phyloP scores from a whole-genome alignment of 2,888 invertebrate genomes.

The Conomelus anceps region DNA sequence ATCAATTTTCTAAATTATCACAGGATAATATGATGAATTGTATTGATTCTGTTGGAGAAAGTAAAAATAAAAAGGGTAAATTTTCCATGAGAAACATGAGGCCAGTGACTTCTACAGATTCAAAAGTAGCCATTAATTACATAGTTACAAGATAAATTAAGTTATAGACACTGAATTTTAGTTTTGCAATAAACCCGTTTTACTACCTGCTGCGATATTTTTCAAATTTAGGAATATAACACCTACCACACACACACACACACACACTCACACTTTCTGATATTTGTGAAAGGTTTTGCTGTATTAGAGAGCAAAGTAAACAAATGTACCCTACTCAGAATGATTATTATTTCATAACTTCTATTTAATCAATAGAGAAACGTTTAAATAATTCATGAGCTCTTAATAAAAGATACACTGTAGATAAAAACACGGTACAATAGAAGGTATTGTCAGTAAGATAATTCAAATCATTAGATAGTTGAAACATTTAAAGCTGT shows the following conservation, averaged over 20 bases:
- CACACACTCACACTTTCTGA: background rate
- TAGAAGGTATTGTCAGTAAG: too few relatives aligned
- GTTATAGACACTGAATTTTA: background rate
- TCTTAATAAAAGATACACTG: background rate
- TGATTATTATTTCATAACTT: too few relatives aligned
- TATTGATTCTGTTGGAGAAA: background rate
- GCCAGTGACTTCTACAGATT: too few relatives aligned
- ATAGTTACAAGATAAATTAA: too few relatives aligned
- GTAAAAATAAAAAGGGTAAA: too few relatives aligned
- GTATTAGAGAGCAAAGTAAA: background rate
- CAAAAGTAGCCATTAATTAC: too few relatives aligned
- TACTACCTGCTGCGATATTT: background rate
- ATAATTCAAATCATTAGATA: background rate
- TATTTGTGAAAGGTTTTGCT: background rate
- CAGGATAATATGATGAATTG: background rate
- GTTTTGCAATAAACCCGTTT: background rate
- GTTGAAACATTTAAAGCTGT: background rate
- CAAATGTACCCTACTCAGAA: background rate
- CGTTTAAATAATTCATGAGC: background rate
- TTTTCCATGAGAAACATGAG: too few relatives aligned
- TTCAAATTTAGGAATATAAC: background rate
- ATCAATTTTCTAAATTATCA: background rate
- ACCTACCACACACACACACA: background rate
- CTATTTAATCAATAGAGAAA: background rate
- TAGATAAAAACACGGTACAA: background rate